phyloP scores from a whole-genome alignment of 1,140 invertebrate genomes.

The Drosophila pallidifrons region DNA sequence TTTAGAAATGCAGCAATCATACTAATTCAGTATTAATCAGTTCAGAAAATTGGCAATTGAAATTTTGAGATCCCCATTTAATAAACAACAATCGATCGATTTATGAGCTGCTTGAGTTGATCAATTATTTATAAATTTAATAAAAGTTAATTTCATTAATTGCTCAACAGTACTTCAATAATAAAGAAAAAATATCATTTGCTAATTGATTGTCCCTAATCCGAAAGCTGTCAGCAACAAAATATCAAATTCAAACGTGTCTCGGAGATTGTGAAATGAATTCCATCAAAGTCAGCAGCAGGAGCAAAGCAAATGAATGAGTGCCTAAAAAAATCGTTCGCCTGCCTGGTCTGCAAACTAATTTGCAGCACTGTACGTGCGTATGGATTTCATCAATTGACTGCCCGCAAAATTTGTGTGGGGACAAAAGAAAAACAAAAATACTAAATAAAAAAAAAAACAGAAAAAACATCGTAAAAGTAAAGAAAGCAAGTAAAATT shows the following conservation, averaged over 20 bases:
- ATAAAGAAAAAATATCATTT: constrained; percentile 7
- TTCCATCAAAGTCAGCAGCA: constrained; percentile 67
- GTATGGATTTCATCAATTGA: constrained; percentile 57
- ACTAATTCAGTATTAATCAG: constrained; percentile 5
- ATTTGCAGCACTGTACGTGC: constrained; percentile 76
- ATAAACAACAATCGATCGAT: neutral
- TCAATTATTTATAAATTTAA: neutral
- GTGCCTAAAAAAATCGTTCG: constrained; percentile 20
- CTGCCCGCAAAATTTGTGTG: constrained; percentile 14
- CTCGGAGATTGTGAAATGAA: constrained; percentile 42
- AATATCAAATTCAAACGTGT: constrained; percentile 42
- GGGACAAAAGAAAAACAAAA: neutral
- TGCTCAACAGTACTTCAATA: neutral
- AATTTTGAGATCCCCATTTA: neutral
- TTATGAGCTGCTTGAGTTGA: neutral
- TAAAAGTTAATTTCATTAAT: too few species aligned
- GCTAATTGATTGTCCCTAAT: constrained; percentile 21
- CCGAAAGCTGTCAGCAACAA: constrained; percentile 23
- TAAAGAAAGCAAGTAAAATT: constrained; percentile 49
- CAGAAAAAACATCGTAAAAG: neutral
- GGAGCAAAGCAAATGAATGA: constrained; percentile 27
- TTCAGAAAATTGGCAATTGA: constrained; percentile 5
- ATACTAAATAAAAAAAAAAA: neutral
- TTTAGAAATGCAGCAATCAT: constrained; percentile 7
- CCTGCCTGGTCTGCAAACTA: constrained; percentile 46